Base-by-base conservation (phyloP, 2,113 vertebrate genomes). In the Seriola quinqueradiata region DNA sequence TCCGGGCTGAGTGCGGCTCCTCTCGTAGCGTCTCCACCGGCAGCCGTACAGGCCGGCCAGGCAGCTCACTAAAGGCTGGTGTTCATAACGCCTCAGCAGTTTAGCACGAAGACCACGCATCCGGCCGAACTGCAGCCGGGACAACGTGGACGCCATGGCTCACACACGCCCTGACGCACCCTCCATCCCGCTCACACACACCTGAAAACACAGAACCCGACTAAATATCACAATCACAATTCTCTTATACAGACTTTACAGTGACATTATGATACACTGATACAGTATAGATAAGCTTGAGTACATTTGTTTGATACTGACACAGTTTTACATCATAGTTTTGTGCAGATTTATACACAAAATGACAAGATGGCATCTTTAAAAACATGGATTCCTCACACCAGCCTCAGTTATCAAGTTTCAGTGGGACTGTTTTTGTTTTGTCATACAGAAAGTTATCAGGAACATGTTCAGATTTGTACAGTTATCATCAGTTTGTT, bases 31-130 rank as follows among this genome's bases (percentile, higher is more conserved):
- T 42, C 91, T 94, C 97, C 97, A 97, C 3, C 90, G 92, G 82
- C 97, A 97, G 85, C 96, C 93, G 84, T 97, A 97, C 65, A 96
- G 88, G 0, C 96, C 96, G 0, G 92, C 87, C 94, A 98, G 90
- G 85, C 96, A 96, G 40, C 93, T 94, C 83, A 97, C 88, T 4
- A 97, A 92, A 32, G 92, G 95, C 79, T 90, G 94, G 42, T 96
- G 96, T 57, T 96, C 92, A 0, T 96, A 95, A 2, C 90, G 89
- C 70, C 94, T 95, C 3, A 96, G 93, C 66, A 97, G 60, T 81
- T 7, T 83, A 0, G 89, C 82, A 0, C 95, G 94, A 2, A 96
- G 90, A 11, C 95, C 93, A 42, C 91, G 94, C 87, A 94, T 87
- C 85, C 93, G 94, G 59, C 95, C 94, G 72, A 95, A 84, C 70